Base-by-base conservation (phyloP, 2,113 vertebrate species). In the Theristicus caerulescens region DNA sequence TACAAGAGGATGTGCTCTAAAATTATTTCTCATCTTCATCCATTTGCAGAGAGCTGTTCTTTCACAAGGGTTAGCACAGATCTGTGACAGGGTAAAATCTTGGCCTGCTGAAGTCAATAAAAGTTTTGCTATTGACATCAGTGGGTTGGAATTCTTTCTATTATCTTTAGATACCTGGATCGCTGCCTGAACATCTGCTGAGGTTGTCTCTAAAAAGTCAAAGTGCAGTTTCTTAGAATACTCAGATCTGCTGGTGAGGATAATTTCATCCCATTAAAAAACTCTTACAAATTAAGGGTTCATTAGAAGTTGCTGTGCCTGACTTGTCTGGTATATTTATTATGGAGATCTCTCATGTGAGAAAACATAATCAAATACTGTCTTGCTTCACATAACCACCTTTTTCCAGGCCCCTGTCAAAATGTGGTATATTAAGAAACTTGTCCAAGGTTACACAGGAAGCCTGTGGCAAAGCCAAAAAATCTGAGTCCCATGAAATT, bases 181-280 rank as follows among this genome's bases (percentile, higher is more conserved):
- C 79, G 66, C 38, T 93, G 81, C 93, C 86, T 87, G 81, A 91
- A 87, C 66, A 92, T 94, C 89, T 95, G 90, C 61, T 80, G 86
- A 97, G 49, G 52, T 46, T 93, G 77, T 25, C 65, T 89, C 40
- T 69, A 88, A 84, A 88, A 74, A n/a, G 40, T 52, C 76, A 32
- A 86, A 90, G 61, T 34, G 29, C 18, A 21, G 36, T 78, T 88
- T 86, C 74, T 86, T 44, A 73, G 67, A 82, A 74, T 71, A 84
- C 11, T 67, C 24, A 40, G 82, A 78, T 76, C 31, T 25, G 11
- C 7, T 85, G 65, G 36, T 82, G 19, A 91, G 74, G 55, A 81
- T 64, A 82, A 74, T 47, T 89, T 65, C 44, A 80, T 20, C 40
- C 21, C 29, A 51, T 69, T 81, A 82, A 78, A 84, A 57, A 59